These are phyloP conservation scores for Helogale parvula DNA, from an alignment of 2,113 vertebrate species.

Conservation along the genomic window DNA sequence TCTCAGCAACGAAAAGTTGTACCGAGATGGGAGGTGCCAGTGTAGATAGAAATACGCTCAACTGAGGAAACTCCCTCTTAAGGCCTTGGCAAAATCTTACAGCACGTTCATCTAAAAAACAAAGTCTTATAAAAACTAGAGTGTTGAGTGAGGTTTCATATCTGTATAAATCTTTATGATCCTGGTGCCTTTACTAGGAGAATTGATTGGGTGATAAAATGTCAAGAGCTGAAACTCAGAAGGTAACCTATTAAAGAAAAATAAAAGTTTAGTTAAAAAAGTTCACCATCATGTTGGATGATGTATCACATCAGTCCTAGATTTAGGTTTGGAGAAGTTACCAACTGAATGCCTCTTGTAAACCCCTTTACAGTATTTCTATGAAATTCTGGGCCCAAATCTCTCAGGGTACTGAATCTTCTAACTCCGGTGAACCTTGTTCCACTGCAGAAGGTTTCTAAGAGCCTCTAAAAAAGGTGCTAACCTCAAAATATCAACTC, in stretches of 20 bases:
- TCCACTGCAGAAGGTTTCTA: neutral
- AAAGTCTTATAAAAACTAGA: neutral
- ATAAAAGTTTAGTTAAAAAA: neutral
- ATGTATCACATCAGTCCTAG: neutral
- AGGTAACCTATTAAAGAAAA: neutral
- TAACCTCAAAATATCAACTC: neutral
- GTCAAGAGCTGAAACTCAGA: neutral
- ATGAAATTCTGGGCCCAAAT: neutral
- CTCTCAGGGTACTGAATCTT: neutral
- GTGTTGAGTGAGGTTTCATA: neutral
- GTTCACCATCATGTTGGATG: neutral
- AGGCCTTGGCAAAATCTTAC: neutral
- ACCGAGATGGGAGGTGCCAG: neutral
- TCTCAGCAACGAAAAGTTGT: neutral
- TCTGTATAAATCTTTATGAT: neutral
- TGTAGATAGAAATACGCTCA: neutral
- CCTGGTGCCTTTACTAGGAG: neutral
- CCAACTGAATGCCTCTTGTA: neutral
- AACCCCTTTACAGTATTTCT: neutral
- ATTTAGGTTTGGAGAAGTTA: neutral
- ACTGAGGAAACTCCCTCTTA: neutral
- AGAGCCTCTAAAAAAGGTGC: neutral
- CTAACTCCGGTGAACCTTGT: neutral
- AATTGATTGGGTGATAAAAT: neutral
- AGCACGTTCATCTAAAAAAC: neutral